Base-by-base conservation (phyloP, 2,888 invertebrate species). In the Cryptus armator region DNA sequence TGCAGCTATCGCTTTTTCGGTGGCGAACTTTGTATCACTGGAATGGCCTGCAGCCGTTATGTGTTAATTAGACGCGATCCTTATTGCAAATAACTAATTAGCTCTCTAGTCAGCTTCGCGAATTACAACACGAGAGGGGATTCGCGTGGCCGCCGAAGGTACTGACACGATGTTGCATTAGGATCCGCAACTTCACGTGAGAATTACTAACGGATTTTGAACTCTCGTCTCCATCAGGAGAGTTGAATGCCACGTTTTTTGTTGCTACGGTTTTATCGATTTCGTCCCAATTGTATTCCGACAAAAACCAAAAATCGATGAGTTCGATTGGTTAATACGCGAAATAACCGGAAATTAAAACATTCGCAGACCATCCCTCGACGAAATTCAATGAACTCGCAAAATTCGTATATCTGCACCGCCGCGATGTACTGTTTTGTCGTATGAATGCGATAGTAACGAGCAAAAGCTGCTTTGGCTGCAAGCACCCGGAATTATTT, bases 31-130 rank as follows among this genome's bases (percentile, higher is more conserved):
- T 19, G 56, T 68, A 68, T 48, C 67, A 56, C 24, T 16, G 43
- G 43, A 68, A 53, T 51, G 76, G 66, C 16, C 37, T 0, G 6
- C 24, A 24, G 4, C 77, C 46, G 46, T 62, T 74, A 62, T 3
- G 74, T 32, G 62, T 62, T 48, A 74, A 62, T 62, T 74, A 59
- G 10, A 24, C 53, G 32, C 62, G 44, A 74, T 51, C 3, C 19
- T 66, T 51, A 64, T 37, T 16, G 56, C 44, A 56, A 67, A 66
- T 66, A 67, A 67, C 43, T 77, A 77, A 77, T 77, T 29, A 66
- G 53, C 67, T 68, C 29, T 29, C 16, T 59, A 37, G 10, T 19
- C 37, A 12, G 12, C 48, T 51, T 56, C 51, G 67, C 67, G 53
- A 53, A 66, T 68, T 53, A 68, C 9, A 9, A 67, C 53, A 29